These are phyloP conservation scores for Leptinotarsa juncta DNA, from an alignment of 2,888 invertebrate genomes.

Conservation along the genomic window DNA sequence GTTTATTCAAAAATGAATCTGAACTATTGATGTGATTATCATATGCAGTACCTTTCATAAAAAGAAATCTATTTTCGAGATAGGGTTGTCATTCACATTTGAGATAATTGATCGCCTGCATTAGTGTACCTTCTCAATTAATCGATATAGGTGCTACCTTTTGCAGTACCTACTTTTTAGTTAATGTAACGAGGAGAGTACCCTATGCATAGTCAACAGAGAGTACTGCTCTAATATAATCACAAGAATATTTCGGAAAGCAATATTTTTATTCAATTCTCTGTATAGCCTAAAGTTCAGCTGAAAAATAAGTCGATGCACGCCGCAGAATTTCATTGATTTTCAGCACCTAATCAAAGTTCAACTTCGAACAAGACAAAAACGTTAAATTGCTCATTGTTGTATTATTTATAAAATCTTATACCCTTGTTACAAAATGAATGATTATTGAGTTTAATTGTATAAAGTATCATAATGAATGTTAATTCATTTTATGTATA, in stretches of 20 bases:
- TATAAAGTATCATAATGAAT: slow-evolving; percentile 32
- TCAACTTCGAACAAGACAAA: slow-evolving; percentile 45
- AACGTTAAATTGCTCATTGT: slow-evolving; percentile 61
- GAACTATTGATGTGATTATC: not conserved
- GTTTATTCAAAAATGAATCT: not conserved
- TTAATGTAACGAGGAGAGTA: too few relatives aligned
- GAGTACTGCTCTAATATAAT: not conserved
- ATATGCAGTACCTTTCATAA: not conserved
- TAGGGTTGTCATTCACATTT: too few relatives aligned
- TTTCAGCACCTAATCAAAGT: slow-evolving; percentile 45
- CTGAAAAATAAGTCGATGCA: slow-evolving; percentile 20
- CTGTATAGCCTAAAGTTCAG: not conserved
- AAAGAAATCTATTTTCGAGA: not conserved
- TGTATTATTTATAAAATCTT: slow-evolving; percentile 60
- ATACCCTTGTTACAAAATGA: slow-evolving; percentile 45
- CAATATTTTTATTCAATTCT: not conserved
- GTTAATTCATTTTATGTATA: slow-evolving; percentile 39
- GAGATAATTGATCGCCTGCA: too few relatives aligned
- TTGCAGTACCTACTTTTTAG: too few relatives aligned
- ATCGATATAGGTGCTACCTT: too few relatives aligned
- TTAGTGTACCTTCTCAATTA: too few relatives aligned
- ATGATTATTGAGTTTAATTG: slow-evolving; percentile 36
- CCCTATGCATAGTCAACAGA: not conserved
- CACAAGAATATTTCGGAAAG: not conserved
- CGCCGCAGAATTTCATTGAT: slow-evolving; percentile 40